Base-by-base conservation (phyloP, 2,888 invertebrate species). In the Adineta ricciae region DNA sequence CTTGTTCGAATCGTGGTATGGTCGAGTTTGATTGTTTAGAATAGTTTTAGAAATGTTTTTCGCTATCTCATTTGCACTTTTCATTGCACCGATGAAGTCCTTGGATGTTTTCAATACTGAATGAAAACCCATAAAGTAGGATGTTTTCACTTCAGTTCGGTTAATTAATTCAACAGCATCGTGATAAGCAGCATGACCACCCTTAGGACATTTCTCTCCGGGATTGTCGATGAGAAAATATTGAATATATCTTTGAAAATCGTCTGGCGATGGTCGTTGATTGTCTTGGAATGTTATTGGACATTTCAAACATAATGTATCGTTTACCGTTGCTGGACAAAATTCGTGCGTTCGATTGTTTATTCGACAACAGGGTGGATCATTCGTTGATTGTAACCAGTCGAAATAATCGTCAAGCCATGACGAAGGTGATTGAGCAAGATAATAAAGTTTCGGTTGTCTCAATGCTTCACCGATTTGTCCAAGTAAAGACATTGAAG, bases 371-470 rank as follows among this genome's bases (percentile, higher is more conserved):
- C 86, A 86, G 21, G 84, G 83, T 32, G 52, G 41, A 21, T 41
- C 41, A 41, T 56, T 64, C 27, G 19, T 19, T 49, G 50, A 32
- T 78, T 41, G 91, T 2, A 94, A 91, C 97, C 97, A 99, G 91
- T 96, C 96, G 89, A 96, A 93, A 91, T 95, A 98, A 90, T 97
- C 97, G 90, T 98, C 98, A 86, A 99, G 90, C 98, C 98, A 99
- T 84, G 95, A 95, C 83, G 94, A 93, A 3, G 96, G 94, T 24
- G 96, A 94, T 88, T 95, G 94, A 0, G 96, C 95, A 86, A 98
- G 93, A 89, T 94, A 95, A 0, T 95, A 93, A 86, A 32, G 91
- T 56, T 93, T 91, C n/a, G 87, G 83, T 46, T 83, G 49, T 83
- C 86, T 86, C 9, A 91, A 88, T 1, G 91, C 90, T 19, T 87